Evolutionary conservation across 2,797 vertebrate genomes (phyloP), one percentile per base, ranked within the genome.

Genomic region (Enteromius unitaeniatus): DNA sequence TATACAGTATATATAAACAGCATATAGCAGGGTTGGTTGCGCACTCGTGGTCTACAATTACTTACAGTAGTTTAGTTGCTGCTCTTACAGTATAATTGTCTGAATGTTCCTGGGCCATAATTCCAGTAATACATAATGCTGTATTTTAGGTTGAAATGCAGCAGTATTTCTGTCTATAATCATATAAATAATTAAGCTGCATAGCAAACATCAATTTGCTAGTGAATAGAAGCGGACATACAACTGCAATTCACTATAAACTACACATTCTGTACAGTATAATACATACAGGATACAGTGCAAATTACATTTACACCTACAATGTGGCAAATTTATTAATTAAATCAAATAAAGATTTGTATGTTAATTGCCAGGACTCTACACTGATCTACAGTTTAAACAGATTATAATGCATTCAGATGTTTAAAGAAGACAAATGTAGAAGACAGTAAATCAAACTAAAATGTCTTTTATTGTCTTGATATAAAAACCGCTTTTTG

Each of bases 401-500:
- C 2, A n/a, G 3, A 80, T 55, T 69, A 42, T 13, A 17, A 34
- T 75, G 21, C 10, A 9, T 67, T 42, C 21, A 31, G 55, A 80
- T 60, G 31, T 42, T 17, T 77, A 58, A 53, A 81, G 65, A 6
- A 37, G 34, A 37, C 19, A 82, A 62, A 68, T 67, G 53, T 37
- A 62, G 6, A 5, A 31, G 62, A 79, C 42, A 45, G 42, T 60
- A 31, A 76, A 83, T 77, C 31, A 42, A 85, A 67, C 45, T 23
- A 51, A 65, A 26, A 70, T 37, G 14, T 2, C 7, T 23, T 53
- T 64, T 19, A 13, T 78, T 67, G 45, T 37, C n/a, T 49, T 13
- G 21, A 81, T 65, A 69, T 45, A 45, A 45, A 72, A n/a, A 77
- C 74, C 14, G 28, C 58, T 81, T 84, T 83, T 34, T 34, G 28